phyloP scores from a whole-genome alignment of 2,797 vertebrate species.

The Benthosema pterotum region DNA sequence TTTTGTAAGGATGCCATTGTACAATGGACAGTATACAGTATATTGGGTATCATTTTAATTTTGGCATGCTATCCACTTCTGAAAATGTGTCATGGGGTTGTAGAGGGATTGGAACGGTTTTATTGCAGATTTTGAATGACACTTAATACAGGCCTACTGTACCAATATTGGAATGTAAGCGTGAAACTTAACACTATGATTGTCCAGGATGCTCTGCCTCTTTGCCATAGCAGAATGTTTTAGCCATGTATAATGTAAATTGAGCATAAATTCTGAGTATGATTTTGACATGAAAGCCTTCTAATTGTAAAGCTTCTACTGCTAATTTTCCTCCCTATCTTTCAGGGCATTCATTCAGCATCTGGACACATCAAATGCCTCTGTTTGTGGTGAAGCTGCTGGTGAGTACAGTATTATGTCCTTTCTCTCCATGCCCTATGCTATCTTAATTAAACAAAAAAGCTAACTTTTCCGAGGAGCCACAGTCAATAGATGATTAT shows the following conservation, averaged over 20 bases:
- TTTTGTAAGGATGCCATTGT: too few species aligned
- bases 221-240: conserved; percentile 13
- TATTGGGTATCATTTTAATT: too few species aligned
- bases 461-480: conserved; percentile 45
- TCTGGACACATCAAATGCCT: conserved; percentile 80
- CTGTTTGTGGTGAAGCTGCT: conserved; percentile 75
- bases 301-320: conserved; percentile 14
- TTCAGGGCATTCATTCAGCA: conserved; percentile 77
- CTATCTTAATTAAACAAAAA: conserved; percentile 59
- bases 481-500: conserved; percentile 63
- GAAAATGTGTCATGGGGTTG: not conserved
- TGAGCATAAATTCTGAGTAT: not conserved
- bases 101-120: not conserved
- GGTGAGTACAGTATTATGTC: conserved; percentile 72
- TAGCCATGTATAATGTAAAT: conserved; percentile 40
- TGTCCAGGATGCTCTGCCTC: not conserved
- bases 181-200: too few species aligned
- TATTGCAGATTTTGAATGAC: not conserved
- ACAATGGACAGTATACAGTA: too few species aligned
- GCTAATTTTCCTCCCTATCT: conserved; percentile 42
- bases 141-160: not conserved
- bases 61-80: not conserved
- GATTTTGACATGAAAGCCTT: conserved; percentile 24
- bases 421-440: conserved; percentile 35
- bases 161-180: too few species aligned